phyloP scores from a whole-genome alignment of 2,113 vertebrate species.

The Bothrops jararaca region DNA sequence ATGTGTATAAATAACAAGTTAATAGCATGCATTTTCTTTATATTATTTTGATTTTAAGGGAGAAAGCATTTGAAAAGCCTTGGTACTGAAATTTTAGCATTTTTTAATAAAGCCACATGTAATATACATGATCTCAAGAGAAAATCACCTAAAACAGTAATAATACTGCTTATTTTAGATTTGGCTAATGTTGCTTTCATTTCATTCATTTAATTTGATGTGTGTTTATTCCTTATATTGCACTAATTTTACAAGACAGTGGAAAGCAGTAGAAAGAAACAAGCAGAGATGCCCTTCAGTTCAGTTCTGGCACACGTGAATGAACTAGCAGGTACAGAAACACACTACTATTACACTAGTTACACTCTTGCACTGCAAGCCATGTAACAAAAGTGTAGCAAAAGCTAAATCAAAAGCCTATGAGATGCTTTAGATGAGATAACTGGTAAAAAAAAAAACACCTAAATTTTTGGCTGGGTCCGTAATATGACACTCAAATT shows the following conservation, averaged over 20 bases:
- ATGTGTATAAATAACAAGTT: neutral
- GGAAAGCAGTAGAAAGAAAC: neutral
- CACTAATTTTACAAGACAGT: neutral
- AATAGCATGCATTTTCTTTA: neutral
- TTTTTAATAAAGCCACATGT: neutral
- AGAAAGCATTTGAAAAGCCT: neutral
- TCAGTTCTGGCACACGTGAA: neutral
- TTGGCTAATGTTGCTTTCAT: neutral
- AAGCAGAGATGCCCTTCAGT: neutral
- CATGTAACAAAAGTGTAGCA: neutral
- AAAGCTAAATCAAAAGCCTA: neutral
- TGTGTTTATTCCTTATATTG: neutral
- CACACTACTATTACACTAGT: neutral
- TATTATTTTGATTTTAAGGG: neutral
- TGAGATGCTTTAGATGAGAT: neutral
- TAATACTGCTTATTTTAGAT: neutral
- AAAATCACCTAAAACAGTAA: neutral
- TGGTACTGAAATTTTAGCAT: neutral
- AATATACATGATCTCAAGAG: neutral
- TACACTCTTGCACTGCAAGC: neutral
- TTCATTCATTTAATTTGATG: neutral
- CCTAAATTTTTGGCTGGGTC: neutral
- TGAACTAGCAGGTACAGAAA: neutral
- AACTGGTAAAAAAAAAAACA: neutral
- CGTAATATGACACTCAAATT: neutral